A percentile compares a stretch with the other conserved stretches of the same genome.
These are phyloP conservation scores for Tachyglossus aculeatus DNA, from an alignment of 2,797 vertebrate genomes.

Conservation along the genomic window DNA sequence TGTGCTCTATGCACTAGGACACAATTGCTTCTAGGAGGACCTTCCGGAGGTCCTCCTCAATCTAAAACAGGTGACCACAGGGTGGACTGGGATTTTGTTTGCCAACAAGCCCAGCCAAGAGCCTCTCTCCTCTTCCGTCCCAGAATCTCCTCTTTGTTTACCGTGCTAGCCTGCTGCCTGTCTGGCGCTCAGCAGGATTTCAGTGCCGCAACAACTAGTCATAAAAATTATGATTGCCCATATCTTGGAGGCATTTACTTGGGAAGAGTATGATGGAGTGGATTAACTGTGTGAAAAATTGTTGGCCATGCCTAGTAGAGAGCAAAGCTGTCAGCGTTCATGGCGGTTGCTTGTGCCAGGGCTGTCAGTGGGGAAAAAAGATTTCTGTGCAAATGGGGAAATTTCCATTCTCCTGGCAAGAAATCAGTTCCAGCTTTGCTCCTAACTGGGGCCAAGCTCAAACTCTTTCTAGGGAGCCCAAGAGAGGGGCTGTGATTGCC, in stretches of 20 bases:
- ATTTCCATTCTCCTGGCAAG: background rate
- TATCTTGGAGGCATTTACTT: constrained; percentile 63
- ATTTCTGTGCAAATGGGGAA: background rate
- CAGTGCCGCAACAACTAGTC: constrained; percentile 49
- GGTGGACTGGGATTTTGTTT: no score
- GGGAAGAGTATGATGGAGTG: constrained; percentile 42
- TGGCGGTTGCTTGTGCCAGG: constrained; percentile 45
- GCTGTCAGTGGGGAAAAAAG: constrained; percentile 13
- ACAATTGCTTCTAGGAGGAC: no score
- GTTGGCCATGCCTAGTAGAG: constrained; percentile 48
- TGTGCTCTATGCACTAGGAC: no score
- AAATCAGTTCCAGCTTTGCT: background rate
- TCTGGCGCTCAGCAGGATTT: constrained; percentile 31
- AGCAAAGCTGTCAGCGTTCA: constrained; percentile 36
- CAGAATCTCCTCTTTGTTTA: constrained; percentile 12
- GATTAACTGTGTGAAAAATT: constrained; percentile 73
- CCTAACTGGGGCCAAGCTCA: background rate
- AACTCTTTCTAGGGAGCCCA: rapidly evolving
- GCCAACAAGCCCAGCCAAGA: no score
- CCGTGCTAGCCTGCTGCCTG: constrained; percentile 17
- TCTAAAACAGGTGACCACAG: no score
- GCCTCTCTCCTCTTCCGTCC: background rate
- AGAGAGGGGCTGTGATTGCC: no score
- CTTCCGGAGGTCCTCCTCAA: no score
- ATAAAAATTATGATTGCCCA: constrained; percentile 70